Evolutionary conservation across 1,140 invertebrate species (phyloP).

Genomic region (Hestina assimilis): DNA sequence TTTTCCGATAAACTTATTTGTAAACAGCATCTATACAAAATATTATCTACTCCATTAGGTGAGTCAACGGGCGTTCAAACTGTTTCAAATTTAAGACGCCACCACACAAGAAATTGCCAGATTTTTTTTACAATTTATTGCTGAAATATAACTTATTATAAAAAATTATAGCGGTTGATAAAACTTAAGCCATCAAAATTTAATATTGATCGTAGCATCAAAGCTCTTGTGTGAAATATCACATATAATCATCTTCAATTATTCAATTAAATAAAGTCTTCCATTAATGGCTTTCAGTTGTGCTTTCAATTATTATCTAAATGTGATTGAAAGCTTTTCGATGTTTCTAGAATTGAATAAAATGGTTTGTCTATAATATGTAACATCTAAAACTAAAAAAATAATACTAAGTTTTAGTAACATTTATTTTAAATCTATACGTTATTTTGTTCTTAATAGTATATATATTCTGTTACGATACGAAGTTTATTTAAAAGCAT

Average conservation of each 20-base stretch:
- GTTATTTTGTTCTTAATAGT: background rate
- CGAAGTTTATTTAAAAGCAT: background rate
- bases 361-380: background rate
- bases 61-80: conserved; percentile 21
- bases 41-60: conserved; percentile 22
- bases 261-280: too few species aligned
- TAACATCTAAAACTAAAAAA: background rate
- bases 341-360: too few species aligned
- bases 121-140: background rate
- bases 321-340: too few species aligned
- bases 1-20: conserved; percentile 33
- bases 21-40: conserved; percentile 30
- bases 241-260: too few species aligned
- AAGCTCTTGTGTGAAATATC: too few species aligned
- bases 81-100: background rate
- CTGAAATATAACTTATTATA: too few species aligned
- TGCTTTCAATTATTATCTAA: too few species aligned
- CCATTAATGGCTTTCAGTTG: too few species aligned
- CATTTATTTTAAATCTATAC: background rate
- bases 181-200: too few species aligned
- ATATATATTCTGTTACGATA: background rate
- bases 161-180: too few species aligned
- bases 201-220: too few species aligned
- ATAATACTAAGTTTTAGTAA: background rate
- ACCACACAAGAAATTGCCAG: background rate